Conservation (phyloP, 2,113 vertebrate genomes). For the Platichthys flesus region DNA sequence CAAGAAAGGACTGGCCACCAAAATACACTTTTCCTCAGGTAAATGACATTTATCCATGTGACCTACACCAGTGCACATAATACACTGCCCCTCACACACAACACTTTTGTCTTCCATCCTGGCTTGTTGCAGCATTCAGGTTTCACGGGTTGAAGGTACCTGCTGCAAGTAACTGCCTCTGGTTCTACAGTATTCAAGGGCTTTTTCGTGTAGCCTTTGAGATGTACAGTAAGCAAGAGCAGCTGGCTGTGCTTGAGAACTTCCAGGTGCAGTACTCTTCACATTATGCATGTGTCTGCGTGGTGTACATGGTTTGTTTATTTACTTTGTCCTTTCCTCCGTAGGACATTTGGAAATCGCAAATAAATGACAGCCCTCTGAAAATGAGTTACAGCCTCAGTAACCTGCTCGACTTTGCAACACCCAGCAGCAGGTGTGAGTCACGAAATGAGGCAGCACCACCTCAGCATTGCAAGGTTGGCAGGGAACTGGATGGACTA, state of each 20-base stretch:
- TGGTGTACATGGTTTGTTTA: not conserved
- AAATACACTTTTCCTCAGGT: constrained; percentile 83
- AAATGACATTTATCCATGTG: constrained; percentile 4
- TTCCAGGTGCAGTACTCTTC: constrained; percentile 80
- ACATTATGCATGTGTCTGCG: not conserved
- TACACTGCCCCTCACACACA: not conserved
- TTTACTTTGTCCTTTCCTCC: constrained; percentile 1
- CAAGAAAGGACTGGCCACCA: constrained; percentile 84
- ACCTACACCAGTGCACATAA: not conserved
- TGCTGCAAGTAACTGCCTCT: constrained; percentile 79
- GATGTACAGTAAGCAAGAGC: constrained; percentile 82
- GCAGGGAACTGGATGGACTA: not conserved
- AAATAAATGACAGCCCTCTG: constrained; percentile 77
- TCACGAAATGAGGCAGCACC: constrained; percentile 5
- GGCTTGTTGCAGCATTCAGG: constrained; percentile 74
- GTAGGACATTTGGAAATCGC: constrained; percentile 85
- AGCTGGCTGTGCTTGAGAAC: constrained; percentile 82
- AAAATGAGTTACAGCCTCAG: constrained; percentile 76
- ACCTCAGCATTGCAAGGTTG: not conserved
- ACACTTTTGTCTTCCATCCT: constrained; percentile 5
- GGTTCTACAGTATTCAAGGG: constrained; percentile 88
- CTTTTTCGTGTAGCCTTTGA: constrained; percentile 87
- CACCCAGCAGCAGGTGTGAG: not conserved
- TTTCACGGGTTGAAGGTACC: constrained; percentile 82
- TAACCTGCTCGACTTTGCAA: constrained; percentile 58